Evolutionary conservation across 2,113 vertebrate genomes (phyloP).

Genomic region (Limanda limanda): DNA sequence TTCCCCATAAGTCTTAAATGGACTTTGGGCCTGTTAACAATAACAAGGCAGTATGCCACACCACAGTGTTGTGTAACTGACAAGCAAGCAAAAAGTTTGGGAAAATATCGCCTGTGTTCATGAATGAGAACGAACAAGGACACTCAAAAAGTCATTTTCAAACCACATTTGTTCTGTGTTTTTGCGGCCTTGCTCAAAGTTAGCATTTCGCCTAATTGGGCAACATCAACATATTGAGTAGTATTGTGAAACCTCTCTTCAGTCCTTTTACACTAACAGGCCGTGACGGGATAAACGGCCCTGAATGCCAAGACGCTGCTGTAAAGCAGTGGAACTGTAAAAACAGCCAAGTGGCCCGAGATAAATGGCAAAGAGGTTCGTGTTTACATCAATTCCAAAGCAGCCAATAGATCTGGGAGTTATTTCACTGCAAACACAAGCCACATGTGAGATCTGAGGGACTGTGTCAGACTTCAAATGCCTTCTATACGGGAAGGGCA

Average conservation of each 20-base stretch:
- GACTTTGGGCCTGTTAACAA: slow-evolving; percentile 58
- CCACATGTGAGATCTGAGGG: slow-evolving; percentile 77
- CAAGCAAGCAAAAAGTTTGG: slow-evolving; percentile 54
- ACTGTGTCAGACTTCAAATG: slow-evolving; percentile 65
- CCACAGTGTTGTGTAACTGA: slow-evolving; percentile 73
- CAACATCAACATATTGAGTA: slow-evolving; percentile 43
- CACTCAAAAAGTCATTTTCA: slow-evolving; percentile 32
- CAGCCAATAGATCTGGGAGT: slow-evolving; percentile 67
- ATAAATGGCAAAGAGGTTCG: slow-evolving; percentile 40
- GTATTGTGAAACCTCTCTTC: slow-evolving; percentile 58
- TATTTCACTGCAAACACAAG: slow-evolving; percentile 69
- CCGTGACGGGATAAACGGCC: slow-evolving; percentile 45
- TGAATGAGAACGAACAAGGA: slow-evolving; percentile 55
- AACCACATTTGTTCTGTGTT: slow-evolving; percentile 65
- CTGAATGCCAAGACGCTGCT: slow-evolving; percentile 12
- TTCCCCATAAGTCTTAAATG: slow-evolving; percentile 31
- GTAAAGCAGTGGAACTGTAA: slow-evolving; percentile 44
- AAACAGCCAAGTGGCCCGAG: slow-evolving; percentile 41
- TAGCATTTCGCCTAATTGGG: slow-evolving; percentile 42
- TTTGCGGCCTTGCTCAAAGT: slow-evolving; percentile 18
- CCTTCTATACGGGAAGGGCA: slow-evolving; percentile 35
- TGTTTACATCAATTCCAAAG: slow-evolving; percentile 72
- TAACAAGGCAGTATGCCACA: slow-evolving; percentile 70
- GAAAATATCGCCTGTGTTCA: slow-evolving; percentile 41
- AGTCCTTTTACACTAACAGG: slow-evolving; percentile 33